A percentile compares a stretch with the other conserved stretches of the same genome.
Conservation (phyloP, 2,113 vertebrate genomes). For the Nematolebias whitei region DNA sequence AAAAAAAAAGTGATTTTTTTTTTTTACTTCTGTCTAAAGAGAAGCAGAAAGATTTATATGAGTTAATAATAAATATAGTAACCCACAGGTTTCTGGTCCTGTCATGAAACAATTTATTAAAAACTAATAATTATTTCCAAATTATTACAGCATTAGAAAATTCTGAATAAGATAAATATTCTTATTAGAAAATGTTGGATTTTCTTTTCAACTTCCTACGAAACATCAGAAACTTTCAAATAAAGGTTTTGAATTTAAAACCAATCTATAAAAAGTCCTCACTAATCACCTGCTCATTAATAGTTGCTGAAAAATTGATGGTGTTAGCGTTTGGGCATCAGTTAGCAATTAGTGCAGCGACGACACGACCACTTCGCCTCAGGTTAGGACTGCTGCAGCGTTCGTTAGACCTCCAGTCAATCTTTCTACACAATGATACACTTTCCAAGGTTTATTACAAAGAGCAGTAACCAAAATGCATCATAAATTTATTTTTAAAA, state of each 20-base stretch:
- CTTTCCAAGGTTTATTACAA: too few relatives aligned
- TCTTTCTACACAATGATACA: background rate
- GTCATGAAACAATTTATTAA: too few relatives aligned
- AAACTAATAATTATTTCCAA: too few relatives aligned
- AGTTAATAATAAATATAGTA: too few relatives aligned
- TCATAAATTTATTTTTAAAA: background rate
- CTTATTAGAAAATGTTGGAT: slow-evolving; percentile 22
- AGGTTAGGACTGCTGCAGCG: slow-evolving; percentile 26
- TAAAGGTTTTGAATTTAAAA: too few relatives aligned
- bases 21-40: too few relatives aligned
- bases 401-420: slow-evolving; percentile 18
- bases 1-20: background rate
- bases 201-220: background rate
- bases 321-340: slow-evolving; percentile 59
- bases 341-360: slow-evolving; percentile 53
- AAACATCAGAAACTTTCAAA: background rate
- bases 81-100: too few relatives aligned
- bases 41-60: too few relatives aligned
- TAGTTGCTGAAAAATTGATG: slow-evolving; percentile 47
- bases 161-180: background rate
- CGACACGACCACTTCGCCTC: slow-evolving; percentile 24
- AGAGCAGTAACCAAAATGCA: background rate
- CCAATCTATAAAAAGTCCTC: slow-evolving; percentile 34
- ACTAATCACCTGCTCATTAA: slow-evolving; percentile 45
- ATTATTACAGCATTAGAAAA: too few relatives aligned